These are phyloP conservation scores for Rhabditoides inermis DNA, from an alignment of 2,888 invertebrate species.

Conservation along the genomic window DNA sequence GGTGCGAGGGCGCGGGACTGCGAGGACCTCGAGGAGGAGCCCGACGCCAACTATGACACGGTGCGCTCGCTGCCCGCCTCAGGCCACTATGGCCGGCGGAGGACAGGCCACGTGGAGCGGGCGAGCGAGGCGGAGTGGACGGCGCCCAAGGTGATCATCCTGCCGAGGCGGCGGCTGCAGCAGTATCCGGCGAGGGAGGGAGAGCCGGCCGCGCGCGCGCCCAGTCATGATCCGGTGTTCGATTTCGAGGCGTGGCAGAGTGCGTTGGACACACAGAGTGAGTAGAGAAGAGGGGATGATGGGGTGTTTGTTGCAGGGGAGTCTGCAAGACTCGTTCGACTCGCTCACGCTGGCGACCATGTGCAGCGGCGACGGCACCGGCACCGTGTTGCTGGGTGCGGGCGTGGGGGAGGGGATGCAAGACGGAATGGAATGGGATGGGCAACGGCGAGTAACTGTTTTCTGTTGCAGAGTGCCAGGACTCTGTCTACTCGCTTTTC, in stretches of 20 bases:
- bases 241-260: slow-evolving; percentile 49
- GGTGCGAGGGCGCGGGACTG: slow-evolving; percentile 24
- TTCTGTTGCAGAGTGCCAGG: slow-evolving; percentile 46
- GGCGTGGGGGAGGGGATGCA: not conserved
- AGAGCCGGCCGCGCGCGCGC: slow-evolving; percentile 14
- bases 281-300: slow-evolving; percentile 1
- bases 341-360: slow-evolving; percentile 32
- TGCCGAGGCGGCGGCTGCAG: slow-evolving; percentile 20
- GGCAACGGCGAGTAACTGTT: not conserved
- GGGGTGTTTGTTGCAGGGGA: not conserved
- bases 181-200: too few relatives aligned
- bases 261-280: too few relatives aligned
- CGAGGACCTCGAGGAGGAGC: slow-evolving; percentile 18
- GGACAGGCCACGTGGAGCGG: too few relatives aligned
- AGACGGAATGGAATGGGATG: not conserved
- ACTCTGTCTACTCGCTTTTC: slow-evolving; percentile 60
- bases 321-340: slow-evolving; percentile 12
- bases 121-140: slow-evolving; percentile 14
- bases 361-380: slow-evolving; percentile 37
- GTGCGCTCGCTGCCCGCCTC: slow-evolving; percentile 32
- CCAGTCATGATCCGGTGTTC: slow-evolving; percentile 37
- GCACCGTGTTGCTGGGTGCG: slow-evolving; percentile 47
- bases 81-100: slow-evolving; percentile 35
- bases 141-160: slow-evolving; percentile 18
- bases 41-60: slow-evolving; percentile 27